These are phyloP conservation scores for Sebastes fasciatus DNA, from an alignment of 2,113 vertebrate genomes.

Conservation along the genomic window DNA sequence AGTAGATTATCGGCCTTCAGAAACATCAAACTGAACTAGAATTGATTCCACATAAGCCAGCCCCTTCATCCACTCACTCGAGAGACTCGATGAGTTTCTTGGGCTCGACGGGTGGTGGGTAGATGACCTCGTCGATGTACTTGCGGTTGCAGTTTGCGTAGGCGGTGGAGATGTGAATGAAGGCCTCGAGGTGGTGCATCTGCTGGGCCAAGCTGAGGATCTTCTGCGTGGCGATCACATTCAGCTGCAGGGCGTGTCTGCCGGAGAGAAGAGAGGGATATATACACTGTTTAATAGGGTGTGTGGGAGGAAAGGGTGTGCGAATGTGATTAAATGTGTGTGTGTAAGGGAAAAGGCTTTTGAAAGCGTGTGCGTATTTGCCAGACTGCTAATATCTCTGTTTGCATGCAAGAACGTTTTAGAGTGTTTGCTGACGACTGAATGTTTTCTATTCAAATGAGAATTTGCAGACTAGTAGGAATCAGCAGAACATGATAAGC, in stretches of 20 bases:
- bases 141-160: constrained; percentile 93
- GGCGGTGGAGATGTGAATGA: constrained; percentile 96
- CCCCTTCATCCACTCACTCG: constrained; percentile 87
- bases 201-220: constrained; percentile 90
- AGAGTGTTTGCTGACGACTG: constrained; percentile 2
- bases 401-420: constrained; percentile 27
- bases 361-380: not conserved
- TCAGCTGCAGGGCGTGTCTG: constrained; percentile 92
- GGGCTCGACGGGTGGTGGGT: constrained; percentile 92
- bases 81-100: constrained; percentile 93
- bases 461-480: constrained; percentile 25
- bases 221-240: constrained; percentile 92
- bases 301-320: not conserved
- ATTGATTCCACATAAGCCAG: not conserved
- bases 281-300: not conserved
- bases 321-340: constrained; percentile 2
- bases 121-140: constrained; percentile 95
- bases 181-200: constrained; percentile 93
- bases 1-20: not conserved
- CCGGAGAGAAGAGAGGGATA: constrained; percentile 2
- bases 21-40: not conserved
- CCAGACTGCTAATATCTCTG: constrained; percentile 18
- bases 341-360: constrained; percentile 1
- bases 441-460: constrained; percentile 14
- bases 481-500: constrained; percentile 19